phyloP scores from a whole-genome alignment of 2,888 invertebrate species.

The Caenorhabditis afra region DNA sequence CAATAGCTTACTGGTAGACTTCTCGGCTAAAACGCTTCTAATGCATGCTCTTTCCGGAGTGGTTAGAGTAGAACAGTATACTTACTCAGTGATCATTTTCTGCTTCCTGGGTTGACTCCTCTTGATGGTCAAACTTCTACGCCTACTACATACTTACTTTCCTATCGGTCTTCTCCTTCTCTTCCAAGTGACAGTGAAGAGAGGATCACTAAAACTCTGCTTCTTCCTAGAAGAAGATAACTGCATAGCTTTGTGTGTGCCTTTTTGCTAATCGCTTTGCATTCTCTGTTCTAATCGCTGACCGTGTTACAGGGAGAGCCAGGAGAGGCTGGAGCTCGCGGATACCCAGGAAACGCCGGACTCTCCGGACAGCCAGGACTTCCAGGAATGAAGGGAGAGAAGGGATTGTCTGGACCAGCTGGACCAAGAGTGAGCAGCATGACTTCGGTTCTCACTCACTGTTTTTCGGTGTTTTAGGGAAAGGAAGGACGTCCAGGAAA shows the following conservation, averaged over 20 bases:
- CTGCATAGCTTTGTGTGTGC: slow-evolving; percentile 48
- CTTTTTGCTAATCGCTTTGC: slow-evolving; percentile 5
- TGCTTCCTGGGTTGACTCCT: neutral
- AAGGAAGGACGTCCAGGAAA: slow-evolving; percentile 79
- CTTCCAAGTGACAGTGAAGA: neutral
- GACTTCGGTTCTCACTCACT: neutral
- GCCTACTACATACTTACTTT: neutral
- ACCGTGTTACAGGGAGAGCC: slow-evolving; percentile 77
- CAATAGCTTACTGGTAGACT: slow-evolving; percentile 1
- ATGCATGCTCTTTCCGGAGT: slow-evolving; percentile 43
- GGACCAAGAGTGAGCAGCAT: slow-evolving; percentile 83
- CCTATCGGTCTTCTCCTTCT: neutral
- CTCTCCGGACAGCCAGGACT: slow-evolving; percentile 81
- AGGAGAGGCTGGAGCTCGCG: slow-evolving; percentile 78
- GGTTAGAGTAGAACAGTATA: slow-evolving; percentile 17
- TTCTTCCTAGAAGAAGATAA: slow-evolving; percentile 24
- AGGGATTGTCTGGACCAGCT: slow-evolving; percentile 84
- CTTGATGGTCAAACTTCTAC: neutral
- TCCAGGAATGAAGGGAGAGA: slow-evolving; percentile 81
- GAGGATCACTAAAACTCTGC: neutral
- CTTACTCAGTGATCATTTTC: neutral
- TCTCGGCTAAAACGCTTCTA: slow-evolving; percentile 35
- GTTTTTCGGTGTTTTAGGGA: slow-evolving; percentile 70
- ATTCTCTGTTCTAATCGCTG: slow-evolving; percentile 34
- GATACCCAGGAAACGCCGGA: slow-evolving; percentile 82